Percentiles rank a stretch among this genome's conserved stretches.
Conservation (phyloP, 2,113 vertebrate species). For the Trogon melanurus region DNA sequence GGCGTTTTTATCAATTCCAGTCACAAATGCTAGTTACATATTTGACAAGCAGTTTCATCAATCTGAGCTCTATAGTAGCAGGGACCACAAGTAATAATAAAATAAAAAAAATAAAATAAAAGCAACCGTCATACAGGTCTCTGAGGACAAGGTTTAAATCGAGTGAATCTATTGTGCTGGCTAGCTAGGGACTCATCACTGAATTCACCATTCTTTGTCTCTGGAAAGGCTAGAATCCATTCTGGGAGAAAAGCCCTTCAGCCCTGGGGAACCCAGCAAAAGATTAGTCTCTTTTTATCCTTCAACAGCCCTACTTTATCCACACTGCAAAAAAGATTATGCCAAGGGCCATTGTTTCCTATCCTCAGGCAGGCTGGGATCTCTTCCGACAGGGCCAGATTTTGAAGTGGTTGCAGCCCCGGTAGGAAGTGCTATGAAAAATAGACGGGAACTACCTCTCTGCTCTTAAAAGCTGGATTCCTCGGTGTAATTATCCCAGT, state of each 20-base stretch:
- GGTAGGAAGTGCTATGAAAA: background rate
- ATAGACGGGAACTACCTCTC: background rate
- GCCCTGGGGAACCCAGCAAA: background rate
- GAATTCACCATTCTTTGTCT: constrained; percentile 12
- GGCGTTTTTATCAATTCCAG: background rate
- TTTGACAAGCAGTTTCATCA: background rate
- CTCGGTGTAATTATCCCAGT: background rate
- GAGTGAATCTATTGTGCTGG: background rate
- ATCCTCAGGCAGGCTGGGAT: background rate
- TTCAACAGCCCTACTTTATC: background rate
- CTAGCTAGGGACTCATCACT: constrained; percentile 26
- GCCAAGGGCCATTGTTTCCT: background rate
- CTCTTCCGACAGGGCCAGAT: background rate
- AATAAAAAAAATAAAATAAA: background rate
- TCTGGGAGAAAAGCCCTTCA: background rate
- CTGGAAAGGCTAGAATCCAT: constrained; percentile 3
- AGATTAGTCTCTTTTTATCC: background rate
- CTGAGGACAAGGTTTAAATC: background rate
- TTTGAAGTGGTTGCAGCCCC: background rate
- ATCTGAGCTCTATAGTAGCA: background rate
- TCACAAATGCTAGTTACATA: background rate
- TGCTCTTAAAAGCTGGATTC: background rate
- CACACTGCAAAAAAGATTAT: background rate
- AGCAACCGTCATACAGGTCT: background rate
- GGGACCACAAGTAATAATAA: background rate